Percentiles rank a stretch among this genome's conserved stretches.
These are phyloP conservation scores for Chinchilla lanigera DNA, from an alignment of 2,113 vertebrate genomes.

Conservation along the genomic window DNA sequence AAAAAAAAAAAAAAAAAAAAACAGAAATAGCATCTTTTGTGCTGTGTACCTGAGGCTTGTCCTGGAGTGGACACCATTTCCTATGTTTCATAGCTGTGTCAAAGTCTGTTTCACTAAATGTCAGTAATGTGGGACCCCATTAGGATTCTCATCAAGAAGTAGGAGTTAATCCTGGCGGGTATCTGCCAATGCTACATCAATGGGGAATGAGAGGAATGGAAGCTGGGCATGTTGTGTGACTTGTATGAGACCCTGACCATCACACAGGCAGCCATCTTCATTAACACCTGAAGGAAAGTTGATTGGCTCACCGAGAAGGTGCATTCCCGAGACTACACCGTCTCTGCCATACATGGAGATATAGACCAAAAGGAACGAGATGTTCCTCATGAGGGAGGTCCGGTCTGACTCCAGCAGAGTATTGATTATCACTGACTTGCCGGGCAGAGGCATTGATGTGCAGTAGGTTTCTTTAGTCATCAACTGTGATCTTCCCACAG, in stretches of 20 bases:
- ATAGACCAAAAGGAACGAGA: conserved; percentile 97
- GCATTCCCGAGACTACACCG: conserved; percentile 93
- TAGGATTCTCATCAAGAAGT: too few relatives aligned
- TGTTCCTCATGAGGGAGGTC: conserved; percentile 96
- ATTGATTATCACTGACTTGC: conserved; percentile 93
- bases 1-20: too few relatives aligned
- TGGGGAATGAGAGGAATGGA: conserved; percentile 90
- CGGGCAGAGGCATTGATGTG: conserved; percentile 89
- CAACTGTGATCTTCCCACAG: conserved; percentile 88
- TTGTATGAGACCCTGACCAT: conserved; percentile 95
- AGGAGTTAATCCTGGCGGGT: too few relatives aligned
- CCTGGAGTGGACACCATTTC: background rate
- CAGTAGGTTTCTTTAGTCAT: conserved; percentile 89
- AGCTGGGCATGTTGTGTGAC: conserved; percentile 94
- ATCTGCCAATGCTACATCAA: too few relatives aligned
- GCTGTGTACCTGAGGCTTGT: background rate
- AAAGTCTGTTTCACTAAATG: background rate
- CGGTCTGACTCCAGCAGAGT: conserved; percentile 94
- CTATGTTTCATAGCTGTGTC: background rate
- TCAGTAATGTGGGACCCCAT: background rate
- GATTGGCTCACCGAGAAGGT: conserved; percentile 97
- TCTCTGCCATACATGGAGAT: conserved; percentile 95
- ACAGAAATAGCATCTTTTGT: background rate
- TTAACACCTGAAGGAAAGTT: conserved; percentile 95
- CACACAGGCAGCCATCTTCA: conserved; percentile 95